These are phyloP conservation scores for Cyclina sinensis DNA, from an alignment of 1,140 invertebrate species.

Conservation along the genomic window DNA sequence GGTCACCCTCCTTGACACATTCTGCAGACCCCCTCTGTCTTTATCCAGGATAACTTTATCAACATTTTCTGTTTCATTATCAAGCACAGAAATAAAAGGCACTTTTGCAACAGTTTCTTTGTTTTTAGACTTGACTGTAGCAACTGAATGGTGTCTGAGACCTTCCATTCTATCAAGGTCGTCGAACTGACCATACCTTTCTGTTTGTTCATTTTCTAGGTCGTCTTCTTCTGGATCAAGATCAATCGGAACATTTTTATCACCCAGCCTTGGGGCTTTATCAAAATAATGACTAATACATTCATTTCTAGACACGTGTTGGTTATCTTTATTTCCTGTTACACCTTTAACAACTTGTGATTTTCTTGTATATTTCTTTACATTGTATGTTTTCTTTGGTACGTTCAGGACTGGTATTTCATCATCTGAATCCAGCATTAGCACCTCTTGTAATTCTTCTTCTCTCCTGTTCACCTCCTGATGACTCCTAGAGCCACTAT, in stretches of 20 bases:
- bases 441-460: slow-evolving; percentile 20
- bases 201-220: neutral
- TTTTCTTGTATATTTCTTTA: neutral
- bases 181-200: neutral
- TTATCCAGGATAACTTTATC: neutral
- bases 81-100: neutral
- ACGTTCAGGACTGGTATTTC: neutral
- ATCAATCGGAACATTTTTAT: slow-evolving; percentile 13
- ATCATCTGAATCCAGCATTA: slow-evolving; percentile 35
- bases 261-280: neutral
- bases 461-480: neutral
- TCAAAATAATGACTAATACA: neutral
- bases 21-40: neutral
- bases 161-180: neutral
- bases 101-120: neutral
- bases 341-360: neutral
- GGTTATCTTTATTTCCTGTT: neutral
- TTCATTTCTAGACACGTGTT: neutral
- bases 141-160: neutral
- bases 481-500: neutral
- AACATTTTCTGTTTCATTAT: neutral
- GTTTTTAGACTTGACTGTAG: neutral
- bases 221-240: neutral
- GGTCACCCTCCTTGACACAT: neutral
- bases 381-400: neutral